These are phyloP conservation scores for Argyresthia goedartella DNA, from an alignment of 2,888 invertebrate species.

Conservation along the genomic window DNA sequence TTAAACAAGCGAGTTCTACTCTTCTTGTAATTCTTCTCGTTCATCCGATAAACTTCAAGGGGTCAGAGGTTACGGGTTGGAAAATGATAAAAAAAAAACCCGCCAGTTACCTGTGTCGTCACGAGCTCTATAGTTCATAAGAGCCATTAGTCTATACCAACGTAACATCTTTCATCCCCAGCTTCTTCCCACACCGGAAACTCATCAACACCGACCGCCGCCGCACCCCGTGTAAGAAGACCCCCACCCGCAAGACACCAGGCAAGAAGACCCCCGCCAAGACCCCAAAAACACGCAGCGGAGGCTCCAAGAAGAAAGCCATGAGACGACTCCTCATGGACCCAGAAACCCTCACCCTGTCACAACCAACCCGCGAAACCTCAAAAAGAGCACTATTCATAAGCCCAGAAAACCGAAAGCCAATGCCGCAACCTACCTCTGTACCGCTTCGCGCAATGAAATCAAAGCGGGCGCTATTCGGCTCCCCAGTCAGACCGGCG, in stretches of 20 bases:
- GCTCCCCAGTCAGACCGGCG: constrained; percentile 65
- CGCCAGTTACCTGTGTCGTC: no score
- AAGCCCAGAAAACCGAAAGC: constrained; percentile 72
- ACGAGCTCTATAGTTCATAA: no score
- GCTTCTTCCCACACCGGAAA: constrained; percentile 66
- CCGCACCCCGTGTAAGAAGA: constrained; percentile 61
- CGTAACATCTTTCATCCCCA: constrained; percentile 12
- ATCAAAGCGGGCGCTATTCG: constrained; percentile 76
- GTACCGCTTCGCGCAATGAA: constrained; percentile 62
- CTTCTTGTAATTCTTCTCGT: no score
- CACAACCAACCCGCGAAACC: constrained; percentile 65
- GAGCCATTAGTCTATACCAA: no score
- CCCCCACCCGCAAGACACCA: constrained; percentile 48
- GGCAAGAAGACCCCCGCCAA: constrained; percentile 70
- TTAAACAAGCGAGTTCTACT: no score
- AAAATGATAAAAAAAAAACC: no score
- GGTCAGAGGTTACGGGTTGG: no score
- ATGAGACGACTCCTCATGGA: constrained; percentile 59
- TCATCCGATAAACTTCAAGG: no score
- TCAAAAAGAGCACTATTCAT: constrained; percentile 81
- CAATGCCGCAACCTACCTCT: constrained; percentile 32
- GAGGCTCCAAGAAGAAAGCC: constrained; percentile 73
- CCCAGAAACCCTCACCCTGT: constrained; percentile 35
- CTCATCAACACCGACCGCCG: constrained; percentile 51
- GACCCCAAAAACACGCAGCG: constrained; percentile 69